Evolutionary conservation across 2,113 vertebrate genomes (phyloP), one percentile per base, ranked within the genome.

Genomic region (Sminthopsis crassicaudata): DNA sequence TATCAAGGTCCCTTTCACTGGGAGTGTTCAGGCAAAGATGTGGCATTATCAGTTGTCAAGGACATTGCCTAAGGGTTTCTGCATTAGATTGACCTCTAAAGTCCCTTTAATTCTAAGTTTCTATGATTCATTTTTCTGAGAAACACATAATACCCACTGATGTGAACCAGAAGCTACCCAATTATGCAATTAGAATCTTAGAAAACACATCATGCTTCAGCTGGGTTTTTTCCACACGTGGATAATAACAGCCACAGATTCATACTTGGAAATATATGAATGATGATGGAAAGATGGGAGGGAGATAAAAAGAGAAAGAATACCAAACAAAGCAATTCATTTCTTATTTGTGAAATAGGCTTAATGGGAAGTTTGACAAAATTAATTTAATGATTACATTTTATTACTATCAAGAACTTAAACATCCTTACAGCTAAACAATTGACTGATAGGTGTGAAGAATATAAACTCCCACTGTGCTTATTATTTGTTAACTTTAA

Each of bases 351-450:
- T 84, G 19, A 84, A 84, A n/a, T 84, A 42, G 46, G 89, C 25
- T 90, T 51, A 90, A 90, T 46, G 46, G 25, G 30, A 48, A 90
- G 46, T 51, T 90, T 90, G 89, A 90, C 89, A 90, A 90, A 48
- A 90, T 50, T 46, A 90, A 90, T 90, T 90, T 30, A 90, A 90
- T 90, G 46, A 90, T 90, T 90, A 90, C n/a, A 90, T 90, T 90
- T 90, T 51, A 23, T 84, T 90, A 48, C 25, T 26, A 50, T 51
- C 89, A 46, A 90, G 46, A 90, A 90, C 48, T 46, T 46, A 50
- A 90, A 90, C 46, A 50, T 90, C 9, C 22, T 51, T 90, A 84
- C 24, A 90, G 89, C 16, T 16, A 84, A 84, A 84, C 67, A 84
- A 84, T 84, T 84, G 67, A 84, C 67, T 84, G 36, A 84, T 51